Base-by-base conservation (phyloP, 2,888 invertebrate species). In the Amphimallon solstitiale region DNA sequence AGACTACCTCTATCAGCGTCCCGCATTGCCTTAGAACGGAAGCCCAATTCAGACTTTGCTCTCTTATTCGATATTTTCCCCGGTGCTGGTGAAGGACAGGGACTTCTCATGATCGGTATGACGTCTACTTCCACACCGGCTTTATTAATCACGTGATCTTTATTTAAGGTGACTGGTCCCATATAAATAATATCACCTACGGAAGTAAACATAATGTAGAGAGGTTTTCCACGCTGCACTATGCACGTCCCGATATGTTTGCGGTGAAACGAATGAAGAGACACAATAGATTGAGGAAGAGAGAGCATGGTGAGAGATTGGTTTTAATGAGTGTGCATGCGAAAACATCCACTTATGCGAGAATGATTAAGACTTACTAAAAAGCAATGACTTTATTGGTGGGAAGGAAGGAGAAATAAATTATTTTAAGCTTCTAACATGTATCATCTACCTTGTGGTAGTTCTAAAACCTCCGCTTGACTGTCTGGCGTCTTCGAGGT, bases 91-190 rank as follows among this genome's bases (percentile, higher is more conserved):
- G 82, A 81, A 59, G 79, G 73, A 70, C 78, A 78, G n/a, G 82
- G 82, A 71, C 82, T 83, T 73, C 77, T 76, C 79, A 78, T 81
- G 48, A 82, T 82, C 2, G 81, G 80, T 29, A 83, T 83, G 15
- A 85, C 79, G 61, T 84, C 82, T 12, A 85, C 80, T 72, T 84
- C 82, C 12, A 86, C 71, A 34, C 83, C 83, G 35, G 82, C 82
- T 77, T 90, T 85, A 69, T 90, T 90, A 52, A 91, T 85, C 83
- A 89, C 75, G 71, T 78, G 75, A 77, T 80, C 79, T 82, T 80
- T 81, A 76, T 83, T 83, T 78, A 83, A 80, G 71, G 76, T 82
- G 70, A 83, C 81, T 70, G 83, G 83, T 69, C 79, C 82, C 82
- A 83, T 81, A 75, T 83, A 83, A 72, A 83, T 78, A 75, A 82